Evolutionary conservation across 2,888 invertebrate genomes (phyloP).

Genomic region (Chrysolina haemoptera): DNA sequence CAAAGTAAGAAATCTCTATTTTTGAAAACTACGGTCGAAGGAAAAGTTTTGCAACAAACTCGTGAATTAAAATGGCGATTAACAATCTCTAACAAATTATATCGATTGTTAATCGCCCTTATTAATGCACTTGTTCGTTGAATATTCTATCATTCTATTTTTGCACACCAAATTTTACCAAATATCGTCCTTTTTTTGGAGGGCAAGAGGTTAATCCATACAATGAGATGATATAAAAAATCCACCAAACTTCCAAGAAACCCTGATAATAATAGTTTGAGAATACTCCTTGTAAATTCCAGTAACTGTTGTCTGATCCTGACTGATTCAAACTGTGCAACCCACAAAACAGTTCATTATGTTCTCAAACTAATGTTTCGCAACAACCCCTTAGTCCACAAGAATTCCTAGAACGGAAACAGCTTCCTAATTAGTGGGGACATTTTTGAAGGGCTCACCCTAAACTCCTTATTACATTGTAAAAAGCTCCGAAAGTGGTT

Average conservation of each 20-base stretch:
- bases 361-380: constrained; percentile 25
- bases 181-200: too few species aligned
- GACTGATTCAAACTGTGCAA: constrained; percentile 15
- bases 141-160: too few species aligned
- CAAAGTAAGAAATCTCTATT: too few species aligned
- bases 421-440: constrained; percentile 22
- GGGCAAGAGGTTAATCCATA: too few species aligned
- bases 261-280: not conserved
- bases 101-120: too few species aligned
- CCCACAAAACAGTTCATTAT: constrained; percentile 27
- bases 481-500: constrained; percentile 34
- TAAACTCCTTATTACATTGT: constrained; percentile 17
- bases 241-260: not conserved
- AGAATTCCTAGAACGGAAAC: constrained; percentile 24
- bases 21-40: too few species aligned
- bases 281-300: not conserved
- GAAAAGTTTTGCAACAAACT: too few species aligned
- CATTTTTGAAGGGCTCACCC: constrained; percentile 30
- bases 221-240: too few species aligned
- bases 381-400: constrained; percentile 24
- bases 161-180: too few species aligned
- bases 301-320: not conserved
- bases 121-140: too few species aligned
- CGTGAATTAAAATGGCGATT: too few species aligned
- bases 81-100: too few species aligned